phyloP scores from a whole-genome alignment of 2,888 invertebrate genomes.

The Campaea margaritaria region DNA sequence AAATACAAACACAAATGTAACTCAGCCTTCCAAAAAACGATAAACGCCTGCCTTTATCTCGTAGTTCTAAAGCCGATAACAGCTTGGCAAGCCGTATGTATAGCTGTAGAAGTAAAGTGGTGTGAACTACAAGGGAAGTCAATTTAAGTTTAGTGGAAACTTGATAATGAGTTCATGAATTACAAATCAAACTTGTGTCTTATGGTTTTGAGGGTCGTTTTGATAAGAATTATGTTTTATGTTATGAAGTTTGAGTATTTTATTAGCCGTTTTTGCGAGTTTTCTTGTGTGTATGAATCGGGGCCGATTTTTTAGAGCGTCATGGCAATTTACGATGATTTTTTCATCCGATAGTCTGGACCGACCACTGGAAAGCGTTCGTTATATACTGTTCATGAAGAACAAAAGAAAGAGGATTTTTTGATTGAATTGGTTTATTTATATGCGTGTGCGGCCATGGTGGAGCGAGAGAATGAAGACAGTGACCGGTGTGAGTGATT shows the following conservation, averaged over 20 bases:
- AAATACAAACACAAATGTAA: background rate
- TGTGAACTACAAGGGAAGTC: slow-evolving; percentile 57
- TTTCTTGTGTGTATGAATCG: too few species aligned
- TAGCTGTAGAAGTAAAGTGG: slow-evolving; percentile 21
- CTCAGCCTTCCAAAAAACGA: background rate
- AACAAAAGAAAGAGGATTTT: too few species aligned
- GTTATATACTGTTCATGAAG: too few species aligned
- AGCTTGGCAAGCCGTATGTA: background rate
- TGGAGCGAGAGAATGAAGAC: too few species aligned
- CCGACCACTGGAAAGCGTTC: too few species aligned
- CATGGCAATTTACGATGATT: too few species aligned
- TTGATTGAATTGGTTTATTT: too few species aligned
- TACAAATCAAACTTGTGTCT: slow-evolving; percentile 51
- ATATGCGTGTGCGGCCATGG: too few species aligned
- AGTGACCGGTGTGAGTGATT: too few species aligned
- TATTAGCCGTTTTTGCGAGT: background rate
- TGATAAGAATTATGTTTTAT: background rate
- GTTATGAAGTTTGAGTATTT: background rate
- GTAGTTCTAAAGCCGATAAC: background rate
- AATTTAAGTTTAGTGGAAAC: slow-evolving; percentile 59
- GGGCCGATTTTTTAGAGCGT: too few species aligned
- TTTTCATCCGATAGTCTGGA: too few species aligned
- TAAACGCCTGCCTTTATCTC: background rate
- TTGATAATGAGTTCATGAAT: slow-evolving; percentile 61
- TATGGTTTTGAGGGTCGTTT: background rate